Percentiles rank a stretch among this genome's conserved stretches.
phyloP scores from a whole-genome alignment of 2,888 invertebrate genomes.

The Nemapogon koenigi region DNA sequence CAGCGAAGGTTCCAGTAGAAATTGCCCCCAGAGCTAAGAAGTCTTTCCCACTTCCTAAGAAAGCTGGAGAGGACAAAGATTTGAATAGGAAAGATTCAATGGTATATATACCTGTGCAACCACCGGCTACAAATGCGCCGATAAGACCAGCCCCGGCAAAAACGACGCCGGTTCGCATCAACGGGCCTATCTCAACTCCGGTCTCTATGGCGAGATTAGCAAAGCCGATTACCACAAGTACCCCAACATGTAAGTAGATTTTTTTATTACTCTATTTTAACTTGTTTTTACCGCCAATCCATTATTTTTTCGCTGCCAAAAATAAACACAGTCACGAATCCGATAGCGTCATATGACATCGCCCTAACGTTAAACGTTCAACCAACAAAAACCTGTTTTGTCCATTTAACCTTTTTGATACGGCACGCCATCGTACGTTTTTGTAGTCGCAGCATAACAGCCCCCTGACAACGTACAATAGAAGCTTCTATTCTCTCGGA shows the following conservation, averaged over 20 bases:
- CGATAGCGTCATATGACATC: too few relatives aligned
- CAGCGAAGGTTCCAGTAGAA: slow-evolving; percentile 25
- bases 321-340: too few relatives aligned
- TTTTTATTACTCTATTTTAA: background rate
- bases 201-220: background rate
- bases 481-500: too few relatives aligned
- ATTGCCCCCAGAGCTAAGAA: slow-evolving; percentile 38
- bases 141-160: slow-evolving; percentile 22
- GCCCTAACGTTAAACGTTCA: too few relatives aligned
- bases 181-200: background rate
- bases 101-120: slow-evolving; percentile 58
- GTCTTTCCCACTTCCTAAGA: slow-evolving; percentile 45
- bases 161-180: background rate
- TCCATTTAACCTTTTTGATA: too few relatives aligned
- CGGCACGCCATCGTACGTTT: too few relatives aligned
- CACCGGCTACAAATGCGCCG: slow-evolving; percentile 41
- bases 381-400: too few relatives aligned
- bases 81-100: slow-evolving; percentile 51
- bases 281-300: too few relatives aligned
- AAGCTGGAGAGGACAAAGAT: slow-evolving; percentile 38
- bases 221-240: background rate
- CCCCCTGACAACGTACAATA: too few relatives aligned
- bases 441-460: too few relatives aligned
- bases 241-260: slow-evolving; percentile 2
- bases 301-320: too few relatives aligned